A percentile compares a stretch with the other conserved stretches of the same genome.
phyloP scores from a whole-genome alignment of 2,113 vertebrate species.

The Neotragus moschatus region DNA sequence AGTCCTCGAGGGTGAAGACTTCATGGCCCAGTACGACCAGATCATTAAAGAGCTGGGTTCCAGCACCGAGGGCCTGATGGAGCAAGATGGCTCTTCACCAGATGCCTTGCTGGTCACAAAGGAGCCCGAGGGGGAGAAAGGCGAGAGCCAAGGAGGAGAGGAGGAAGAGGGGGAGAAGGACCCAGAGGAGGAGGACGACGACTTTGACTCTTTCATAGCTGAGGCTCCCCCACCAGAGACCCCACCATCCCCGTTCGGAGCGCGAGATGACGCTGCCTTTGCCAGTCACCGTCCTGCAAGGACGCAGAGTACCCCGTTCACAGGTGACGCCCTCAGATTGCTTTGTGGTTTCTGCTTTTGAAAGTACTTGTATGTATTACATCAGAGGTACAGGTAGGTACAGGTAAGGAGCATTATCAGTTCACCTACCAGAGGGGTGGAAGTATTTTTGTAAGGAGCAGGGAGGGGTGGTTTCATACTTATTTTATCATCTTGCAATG shows the following conservation, averaged over 20 bases:
- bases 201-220: slow-evolving; percentile 86
- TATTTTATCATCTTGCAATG: neutral
- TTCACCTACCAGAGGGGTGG: neutral
- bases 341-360: slow-evolving; percentile 4
- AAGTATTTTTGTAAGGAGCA: neutral
- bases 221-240: slow-evolving; percentile 86
- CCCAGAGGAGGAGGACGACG: slow-evolving; percentile 75
- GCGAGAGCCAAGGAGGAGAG: slow-evolving; percentile 47
- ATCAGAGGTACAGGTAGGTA: neutral
- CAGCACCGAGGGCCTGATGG: slow-evolving; percentile 69
- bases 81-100: slow-evolving; percentile 56
- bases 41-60: slow-evolving; percentile 89
- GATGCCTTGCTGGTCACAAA: slow-evolving; percentile 65
- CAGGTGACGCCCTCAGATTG: slow-evolving; percentile 81
- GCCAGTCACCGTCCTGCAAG: slow-evolving; percentile 57
- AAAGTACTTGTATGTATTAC: rapidly evolving
- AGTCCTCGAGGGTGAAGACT: slow-evolving; percentile 81
- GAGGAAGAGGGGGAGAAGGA: neutral
- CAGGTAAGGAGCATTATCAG: neutral
- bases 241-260: slow-evolving; percentile 81
- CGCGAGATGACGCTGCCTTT: slow-evolving; percentile 65
- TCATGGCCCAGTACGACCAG: slow-evolving; percentile 90
- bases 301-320: slow-evolving; percentile 87
- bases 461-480: neutral
- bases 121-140: slow-evolving; percentile 79